A percentile compares a stretch with the other conserved stretches of the same genome.
Evolutionary conservation across 2,113 vertebrate genomes (phyloP).

Genomic region (Callorhinus ursinus): DNA sequence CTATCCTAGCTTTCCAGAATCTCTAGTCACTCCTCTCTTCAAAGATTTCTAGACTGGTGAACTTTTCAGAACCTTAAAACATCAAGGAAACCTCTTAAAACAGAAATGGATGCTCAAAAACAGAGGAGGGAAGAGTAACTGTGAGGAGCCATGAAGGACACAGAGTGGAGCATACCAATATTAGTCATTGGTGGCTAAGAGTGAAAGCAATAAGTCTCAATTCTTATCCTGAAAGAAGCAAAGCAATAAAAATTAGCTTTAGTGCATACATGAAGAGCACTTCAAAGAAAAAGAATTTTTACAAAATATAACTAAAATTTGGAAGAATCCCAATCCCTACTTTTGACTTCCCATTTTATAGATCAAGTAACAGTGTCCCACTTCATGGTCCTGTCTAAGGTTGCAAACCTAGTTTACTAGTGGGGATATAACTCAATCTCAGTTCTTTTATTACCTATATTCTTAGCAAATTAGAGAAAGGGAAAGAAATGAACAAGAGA

Average conservation of each 20-base stretch:
- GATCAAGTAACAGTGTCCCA: not conserved
- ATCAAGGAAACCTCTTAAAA: not conserved
- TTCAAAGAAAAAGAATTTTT: not conserved
- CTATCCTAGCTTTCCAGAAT: not conserved
- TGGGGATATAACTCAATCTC: not conserved
- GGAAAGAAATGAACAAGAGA: not conserved
- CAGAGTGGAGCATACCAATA: accelerated
- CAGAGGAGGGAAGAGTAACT: not conserved
- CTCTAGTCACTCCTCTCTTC: not conserved
- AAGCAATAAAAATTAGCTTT: not conserved
- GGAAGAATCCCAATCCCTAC: not conserved
- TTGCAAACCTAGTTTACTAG: not conserved
- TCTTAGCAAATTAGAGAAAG: not conserved
- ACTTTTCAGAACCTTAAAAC: not conserved
- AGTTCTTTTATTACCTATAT: not conserved
- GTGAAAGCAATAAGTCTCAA: not conserved
- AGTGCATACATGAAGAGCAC: not conserved
- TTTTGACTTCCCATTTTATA: not conserved
- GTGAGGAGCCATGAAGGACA: not conserved
- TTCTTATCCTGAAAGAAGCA: not conserved
- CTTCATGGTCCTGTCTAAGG: not conserved
- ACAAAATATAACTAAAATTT: not conserved
- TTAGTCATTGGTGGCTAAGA: too few relatives aligned
- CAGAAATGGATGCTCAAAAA: not conserved
- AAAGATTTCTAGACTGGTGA: not conserved